A percentile compares a stretch with the other conserved stretches of the same genome.
phyloP scores from a whole-genome alignment of 2,888 invertebrate genomes.

The Synanthedon tipuliformis region DNA sequence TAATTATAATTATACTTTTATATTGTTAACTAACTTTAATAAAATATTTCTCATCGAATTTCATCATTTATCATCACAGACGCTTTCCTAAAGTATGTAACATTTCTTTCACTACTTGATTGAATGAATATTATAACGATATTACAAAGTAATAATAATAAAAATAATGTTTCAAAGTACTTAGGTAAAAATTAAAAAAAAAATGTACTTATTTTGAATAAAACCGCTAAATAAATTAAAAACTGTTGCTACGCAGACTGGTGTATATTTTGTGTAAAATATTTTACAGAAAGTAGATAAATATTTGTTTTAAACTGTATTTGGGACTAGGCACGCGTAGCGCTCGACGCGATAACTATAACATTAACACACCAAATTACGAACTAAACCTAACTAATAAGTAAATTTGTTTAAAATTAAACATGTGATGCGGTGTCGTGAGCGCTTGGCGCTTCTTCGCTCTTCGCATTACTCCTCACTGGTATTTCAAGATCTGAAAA shows the following conservation, averaged over 20 bases:
- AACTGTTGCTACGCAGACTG: constrained; percentile 56
- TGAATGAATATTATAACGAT: too few species aligned
- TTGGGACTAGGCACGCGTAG: constrained; percentile 64
- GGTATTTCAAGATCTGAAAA: constrained; percentile 57
- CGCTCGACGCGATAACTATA: constrained; percentile 64
- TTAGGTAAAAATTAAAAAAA: constrained; percentile 44
- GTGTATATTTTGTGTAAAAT: constrained; percentile 40
- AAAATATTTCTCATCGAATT: constrained; percentile 59
- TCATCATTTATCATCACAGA: constrained; percentile 69
- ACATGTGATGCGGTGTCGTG: constrained; percentile 38
- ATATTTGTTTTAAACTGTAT: constrained; percentile 62
- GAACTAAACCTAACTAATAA: constrained; percentile 58
- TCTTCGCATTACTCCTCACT: constrained; percentile 30
- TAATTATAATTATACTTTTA: constrained; percentile 43
- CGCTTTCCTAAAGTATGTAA: constrained; percentile 68
- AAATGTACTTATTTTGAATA: constrained; percentile 50
- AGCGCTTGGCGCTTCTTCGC: constrained; percentile 43
- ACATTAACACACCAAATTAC: constrained; percentile 65
- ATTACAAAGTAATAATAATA: too few species aligned
- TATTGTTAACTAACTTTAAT: constrained; percentile 47
- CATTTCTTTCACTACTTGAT: constrained; percentile 37
- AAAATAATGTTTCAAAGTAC: constrained; percentile 28
- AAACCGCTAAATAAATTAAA: constrained; percentile 59
- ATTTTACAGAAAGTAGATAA: constrained; percentile 61
- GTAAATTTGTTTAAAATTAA: constrained; percentile 54